These are phyloP conservation scores for Idaea biselata DNA, from an alignment of 2,888 invertebrate genomes.

Conservation along the genomic window DNA sequence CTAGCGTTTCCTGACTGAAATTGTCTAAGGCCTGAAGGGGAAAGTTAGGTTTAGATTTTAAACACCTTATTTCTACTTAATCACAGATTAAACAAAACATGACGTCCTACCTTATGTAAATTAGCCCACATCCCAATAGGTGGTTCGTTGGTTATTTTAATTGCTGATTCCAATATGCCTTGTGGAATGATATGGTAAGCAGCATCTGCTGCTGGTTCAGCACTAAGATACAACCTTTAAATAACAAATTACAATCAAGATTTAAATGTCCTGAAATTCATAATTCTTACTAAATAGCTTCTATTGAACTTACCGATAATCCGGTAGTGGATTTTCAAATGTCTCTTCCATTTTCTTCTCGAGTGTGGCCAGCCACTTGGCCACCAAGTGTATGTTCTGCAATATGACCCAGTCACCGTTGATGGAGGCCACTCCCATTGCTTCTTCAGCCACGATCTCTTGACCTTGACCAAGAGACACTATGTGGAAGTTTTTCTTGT, in stretches of 20 bases:
- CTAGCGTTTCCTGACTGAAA: constrained; percentile 95
- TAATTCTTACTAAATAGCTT: not conserved
- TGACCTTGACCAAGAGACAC: constrained; percentile 97
- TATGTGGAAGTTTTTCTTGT: constrained; percentile 93
- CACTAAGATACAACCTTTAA: constrained; percentile 88
- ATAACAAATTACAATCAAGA: constrained; percentile 44
- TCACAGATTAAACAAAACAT: too few species aligned
- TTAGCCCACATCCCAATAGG: constrained; percentile 97
- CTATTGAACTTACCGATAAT: constrained; percentile 68
- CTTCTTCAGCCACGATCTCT: constrained; percentile 93
- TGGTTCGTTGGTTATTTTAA: constrained; percentile 98
- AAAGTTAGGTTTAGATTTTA: not conserved
- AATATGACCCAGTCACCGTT: constrained; percentile 96
- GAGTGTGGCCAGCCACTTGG: constrained; percentile 91
- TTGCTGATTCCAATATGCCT: constrained; percentile 94
- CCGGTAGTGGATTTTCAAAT: constrained; percentile 82
- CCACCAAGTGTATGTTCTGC: constrained; percentile 95
- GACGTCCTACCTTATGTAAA: constrained; percentile 85
- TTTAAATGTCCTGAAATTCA: not conserved
- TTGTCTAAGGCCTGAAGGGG: constrained; percentile 86
- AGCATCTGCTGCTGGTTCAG: constrained; percentile 90
- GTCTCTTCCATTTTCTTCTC: constrained; percentile 96
- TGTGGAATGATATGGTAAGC: constrained; percentile 85
- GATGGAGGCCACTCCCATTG: constrained; percentile 87
- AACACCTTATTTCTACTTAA: too few species aligned